A percentile compares a stretch with the other conserved stretches of the same genome.
These are phyloP conservation scores for Sander lucioperca DNA, from an alignment of 2,113 vertebrate genomes.

Conservation along the genomic window DNA sequence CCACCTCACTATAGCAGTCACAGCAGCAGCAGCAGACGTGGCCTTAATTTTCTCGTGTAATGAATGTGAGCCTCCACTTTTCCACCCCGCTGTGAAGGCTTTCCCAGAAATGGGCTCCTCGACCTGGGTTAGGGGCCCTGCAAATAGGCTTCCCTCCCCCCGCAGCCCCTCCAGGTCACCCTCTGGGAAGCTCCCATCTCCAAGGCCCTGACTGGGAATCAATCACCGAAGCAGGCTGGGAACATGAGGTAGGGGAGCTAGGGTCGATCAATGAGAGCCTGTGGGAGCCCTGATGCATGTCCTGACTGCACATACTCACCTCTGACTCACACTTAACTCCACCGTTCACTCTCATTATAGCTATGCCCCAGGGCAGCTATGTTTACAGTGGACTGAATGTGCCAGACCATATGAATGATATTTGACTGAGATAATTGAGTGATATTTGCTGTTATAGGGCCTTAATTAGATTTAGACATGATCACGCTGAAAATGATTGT, in stretches of 20 bases:
- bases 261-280: conserved; percentile 79
- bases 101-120: conserved; percentile 71
- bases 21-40: conserved; percentile 56
- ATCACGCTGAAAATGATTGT: conserved; percentile 21
- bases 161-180: conserved; percentile 68
- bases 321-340: conserved; percentile 70
- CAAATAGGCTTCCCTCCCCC: conserved; percentile 66
- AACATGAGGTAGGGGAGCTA: conserved; percentile 66
- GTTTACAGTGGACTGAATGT: conserved; percentile 54
- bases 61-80: conserved; percentile 65
- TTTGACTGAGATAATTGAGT: conserved; percentile 44
- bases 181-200: conserved; percentile 80
- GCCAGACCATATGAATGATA: conserved; percentile 61
- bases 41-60: conserved; percentile 79
- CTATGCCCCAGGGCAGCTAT: conserved; percentile 58
- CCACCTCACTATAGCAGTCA: conserved; percentile 38
- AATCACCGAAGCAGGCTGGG: conserved; percentile 77
- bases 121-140: conserved; percentile 64
- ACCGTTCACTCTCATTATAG: conserved; percentile 68
- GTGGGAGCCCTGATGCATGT: conserved; percentile 79
- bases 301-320: conserved; percentile 65
- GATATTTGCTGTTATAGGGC: conserved; percentile 48
- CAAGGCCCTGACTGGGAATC: conserved; percentile 81
- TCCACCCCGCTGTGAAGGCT: conserved; percentile 57
- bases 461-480: conserved; percentile 44